These are phyloP conservation scores for Aldabrachelys gigantea DNA, from an alignment of 2,113 vertebrate species.

Conservation along the genomic window DNA sequence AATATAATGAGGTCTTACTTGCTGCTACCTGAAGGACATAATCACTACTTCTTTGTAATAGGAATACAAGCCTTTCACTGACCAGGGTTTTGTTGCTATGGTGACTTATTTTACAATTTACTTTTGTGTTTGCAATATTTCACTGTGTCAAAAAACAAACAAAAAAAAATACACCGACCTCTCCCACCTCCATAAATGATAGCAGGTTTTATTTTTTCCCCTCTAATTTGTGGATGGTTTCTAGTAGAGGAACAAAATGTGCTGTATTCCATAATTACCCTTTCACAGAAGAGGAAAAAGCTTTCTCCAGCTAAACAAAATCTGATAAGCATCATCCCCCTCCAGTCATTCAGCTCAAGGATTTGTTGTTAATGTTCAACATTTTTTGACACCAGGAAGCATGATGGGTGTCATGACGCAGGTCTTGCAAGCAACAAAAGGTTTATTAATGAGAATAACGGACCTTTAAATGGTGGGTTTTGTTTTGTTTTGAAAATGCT, in stretches of 20 bases:
- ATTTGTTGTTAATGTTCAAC: background rate
- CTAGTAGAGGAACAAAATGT: background rate
- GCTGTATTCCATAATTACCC: background rate
- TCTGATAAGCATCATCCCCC: background rate
- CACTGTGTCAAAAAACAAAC: background rate
- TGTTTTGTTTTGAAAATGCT: background rate
- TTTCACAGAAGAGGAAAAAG: background rate
- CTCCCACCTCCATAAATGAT: background rate
- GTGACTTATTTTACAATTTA: constrained; percentile 31
- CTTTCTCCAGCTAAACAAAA: background rate
- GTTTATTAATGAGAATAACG: background rate
- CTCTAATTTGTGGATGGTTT: background rate
- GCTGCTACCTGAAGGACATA: constrained; percentile 33
- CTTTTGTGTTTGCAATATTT: constrained; percentile 37
- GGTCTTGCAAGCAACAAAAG: fast-evolving
- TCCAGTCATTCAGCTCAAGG: background rate
- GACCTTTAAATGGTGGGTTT: background rate
- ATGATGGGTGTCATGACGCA: fast-evolving
- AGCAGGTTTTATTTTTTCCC: background rate
- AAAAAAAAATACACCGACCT: background rate
- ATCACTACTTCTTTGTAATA: constrained; percentile 32
- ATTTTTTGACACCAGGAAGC: background rate
- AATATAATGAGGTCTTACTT: constrained; percentile 28
- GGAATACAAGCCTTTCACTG: constrained; percentile 31
- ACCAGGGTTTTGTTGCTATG: constrained; percentile 63